A percentile compares a stretch with the other conserved stretches of the same genome.
Evolutionary conservation across 2,888 invertebrate genomes (phyloP).

Genomic region (Pimpla rufipes): DNA sequence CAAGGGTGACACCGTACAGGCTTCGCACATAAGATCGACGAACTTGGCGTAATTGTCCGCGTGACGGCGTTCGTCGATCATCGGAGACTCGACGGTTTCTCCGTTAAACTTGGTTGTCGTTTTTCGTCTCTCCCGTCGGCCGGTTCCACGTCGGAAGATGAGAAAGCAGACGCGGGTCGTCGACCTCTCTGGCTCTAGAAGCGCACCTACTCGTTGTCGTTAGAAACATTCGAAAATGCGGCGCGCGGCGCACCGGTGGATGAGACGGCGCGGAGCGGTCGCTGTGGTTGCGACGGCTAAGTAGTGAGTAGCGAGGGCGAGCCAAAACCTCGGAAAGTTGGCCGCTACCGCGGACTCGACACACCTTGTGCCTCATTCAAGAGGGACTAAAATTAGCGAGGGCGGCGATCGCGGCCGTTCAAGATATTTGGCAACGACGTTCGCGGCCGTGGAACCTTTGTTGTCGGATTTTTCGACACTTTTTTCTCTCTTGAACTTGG

Average conservation of each 20-base stretch:
- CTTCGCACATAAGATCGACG: no score
- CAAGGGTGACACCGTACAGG: no score
- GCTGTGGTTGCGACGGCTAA: neutral
- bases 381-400: conserved; percentile 77
- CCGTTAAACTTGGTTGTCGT: neutral
- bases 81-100: neutral
- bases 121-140: conserved; percentile 16
- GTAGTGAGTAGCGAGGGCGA: conserved; percentile 38
- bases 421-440: conserved; percentile 65
- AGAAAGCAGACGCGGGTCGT: conserved; percentile 58
- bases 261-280: neutral
- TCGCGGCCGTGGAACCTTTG: conserved; percentile 33
- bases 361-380: conserved; percentile 70
- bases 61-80: neutral
- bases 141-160: conserved; percentile 26
- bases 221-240: conserved; percentile 72
- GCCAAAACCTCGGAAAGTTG: conserved; percentile 61
- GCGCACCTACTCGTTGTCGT: conserved; percentile 66
- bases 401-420: conserved; percentile 63
- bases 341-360: conserved; percentile 22
- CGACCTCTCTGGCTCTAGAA: conserved; percentile 55
- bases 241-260: conserved; percentile 36
- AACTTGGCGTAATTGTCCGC: neutral
- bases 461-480: neutral
- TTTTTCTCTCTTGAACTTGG: neutral